These are phyloP conservation scores for Elachura formosa DNA, from an alignment of 2,113 vertebrate species.

Conservation along the genomic window DNA sequence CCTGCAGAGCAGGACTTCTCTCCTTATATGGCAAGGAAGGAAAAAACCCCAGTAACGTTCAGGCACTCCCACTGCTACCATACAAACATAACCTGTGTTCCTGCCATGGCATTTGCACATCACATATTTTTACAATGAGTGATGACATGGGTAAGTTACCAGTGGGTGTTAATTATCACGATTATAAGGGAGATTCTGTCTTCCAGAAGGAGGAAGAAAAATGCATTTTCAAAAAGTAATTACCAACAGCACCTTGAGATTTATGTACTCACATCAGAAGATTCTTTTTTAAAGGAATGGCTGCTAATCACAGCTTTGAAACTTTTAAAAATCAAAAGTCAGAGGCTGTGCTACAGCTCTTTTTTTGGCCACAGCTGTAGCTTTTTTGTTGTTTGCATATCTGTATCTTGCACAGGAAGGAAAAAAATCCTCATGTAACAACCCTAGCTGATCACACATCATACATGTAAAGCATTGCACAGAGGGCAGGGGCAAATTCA, in stretches of 20 bases:
- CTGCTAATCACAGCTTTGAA: not conserved
- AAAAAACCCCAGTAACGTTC: constrained; percentile 46
- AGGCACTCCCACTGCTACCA: constrained; percentile 61
- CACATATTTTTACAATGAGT: constrained; percentile 22
- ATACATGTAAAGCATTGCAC: not conserved
- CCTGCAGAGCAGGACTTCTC: constrained; percentile 62
- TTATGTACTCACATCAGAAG: not conserved
- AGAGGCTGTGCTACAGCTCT: not conserved
- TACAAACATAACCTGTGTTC: constrained; percentile 32
- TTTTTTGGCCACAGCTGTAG: not conserved
- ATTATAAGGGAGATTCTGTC: not conserved
- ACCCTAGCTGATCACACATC: not conserved
- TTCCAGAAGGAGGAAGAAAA: not conserved
- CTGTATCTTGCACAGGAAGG: not conserved
- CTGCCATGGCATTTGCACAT: not conserved
- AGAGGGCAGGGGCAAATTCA: not conserved
- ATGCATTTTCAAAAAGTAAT: not conserved
- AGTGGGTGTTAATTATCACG: not conserved
- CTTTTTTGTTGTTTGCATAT: not conserved
- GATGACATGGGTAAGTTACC: not conserved
- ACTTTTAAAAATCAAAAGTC: not conserved
- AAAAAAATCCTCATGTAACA: not conserved
- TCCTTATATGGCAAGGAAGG: constrained; percentile 81
- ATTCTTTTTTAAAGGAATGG: not conserved
- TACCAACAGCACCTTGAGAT: not conserved